Base-by-base conservation (phyloP, 2,888 invertebrate genomes). In the Epinotia brunnichana region DNA sequence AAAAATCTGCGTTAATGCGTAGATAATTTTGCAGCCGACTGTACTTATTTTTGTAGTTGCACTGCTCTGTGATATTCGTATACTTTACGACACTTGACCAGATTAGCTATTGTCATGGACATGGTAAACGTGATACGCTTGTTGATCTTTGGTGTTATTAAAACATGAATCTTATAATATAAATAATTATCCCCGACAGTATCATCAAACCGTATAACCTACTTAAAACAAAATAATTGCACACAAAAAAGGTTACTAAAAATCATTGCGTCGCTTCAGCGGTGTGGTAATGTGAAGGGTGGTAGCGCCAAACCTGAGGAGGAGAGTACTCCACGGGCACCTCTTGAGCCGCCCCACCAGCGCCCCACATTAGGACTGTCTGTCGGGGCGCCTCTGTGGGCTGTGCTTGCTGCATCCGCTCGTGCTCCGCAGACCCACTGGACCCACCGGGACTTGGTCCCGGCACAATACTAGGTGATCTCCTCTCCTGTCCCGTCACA, bases 351-450 rank as follows among this genome's bases (percentile, higher is more conserved):
- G 90, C 76, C 2, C 90, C 91, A 75, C 90, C 94, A 75, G 95
- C 94, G 24, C 98, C 98, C 98, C 98, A 98, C 98, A 98, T 98
- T 57, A 98, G 94, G 69, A 98, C 98, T 13, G 98, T 98, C 89
- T 98, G 98, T 59, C 98, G 94, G 0, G 96, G 96, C 77, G 95
- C 93, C 80, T 95, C 95, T 69, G 94, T 91, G 15, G 90, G 81
- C 76, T 88, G 87, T 67, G 85, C 80, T 79, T 88, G 88, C 80
- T 87, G 90, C 87, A 90, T 83, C 74, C 91, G 79, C 51, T 92
- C 92, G 76, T 90, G 89, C 72, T 91, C 92, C 57, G 87, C 82
- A 0, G 92, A 92, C 17, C 91, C 92, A 56, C 89, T 91, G 2
- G 92, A 92, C 1, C 91, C 92, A 0, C 88, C 92, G 0, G 92